Percentiles rank a stretch among this genome's conserved stretches.
These are phyloP conservation scores for Gulo gulo DNA, from an alignment of 2,113 vertebrate genomes.

Conservation along the genomic window DNA sequence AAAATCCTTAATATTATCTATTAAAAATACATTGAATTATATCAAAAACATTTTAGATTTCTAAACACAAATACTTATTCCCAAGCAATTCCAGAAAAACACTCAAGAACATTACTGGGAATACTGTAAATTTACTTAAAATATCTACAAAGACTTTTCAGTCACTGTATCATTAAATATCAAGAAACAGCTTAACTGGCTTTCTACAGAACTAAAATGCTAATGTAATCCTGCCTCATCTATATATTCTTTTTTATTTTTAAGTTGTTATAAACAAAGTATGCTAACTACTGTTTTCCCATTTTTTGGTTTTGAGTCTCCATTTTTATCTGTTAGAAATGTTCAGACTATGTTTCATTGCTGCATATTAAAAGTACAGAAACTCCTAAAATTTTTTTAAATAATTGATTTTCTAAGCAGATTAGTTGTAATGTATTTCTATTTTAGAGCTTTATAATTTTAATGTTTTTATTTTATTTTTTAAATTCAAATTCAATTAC, in stretches of 20 bases:
- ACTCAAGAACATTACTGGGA: neutral
- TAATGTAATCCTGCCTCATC: neutral
- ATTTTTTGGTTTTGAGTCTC: neutral
- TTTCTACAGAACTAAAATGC: neutral
- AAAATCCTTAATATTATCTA: neutral
- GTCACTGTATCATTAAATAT: neutral
- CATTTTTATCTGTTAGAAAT: slow-evolving; percentile 43
- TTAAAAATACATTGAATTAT: slow-evolving; percentile 23
- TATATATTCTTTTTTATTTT: slow-evolving; percentile 11
- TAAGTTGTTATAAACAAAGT: slow-evolving; percentile 32
- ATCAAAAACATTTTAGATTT: slow-evolving; percentile 43
- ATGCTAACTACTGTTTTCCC: neutral
- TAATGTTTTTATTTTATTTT: neutral
- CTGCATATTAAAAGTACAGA: slow-evolving; percentile 47
- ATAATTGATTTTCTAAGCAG: slow-evolving; percentile 27
- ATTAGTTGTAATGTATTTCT: neutral
- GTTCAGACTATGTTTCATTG: neutral
- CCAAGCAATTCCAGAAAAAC: slow-evolving; percentile 28
- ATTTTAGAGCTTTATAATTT: slow-evolving; percentile 33
- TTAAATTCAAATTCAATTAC: neutral
- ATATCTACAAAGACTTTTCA: neutral
- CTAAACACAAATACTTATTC: neutral
- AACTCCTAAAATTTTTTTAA: slow-evolving; percentile 31
- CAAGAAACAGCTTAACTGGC: neutral
- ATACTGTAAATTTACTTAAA: neutral